These are phyloP conservation scores for Nematolebias whitei DNA, from an alignment of 2,113 vertebrate genomes.

Conservation along the genomic window DNA sequence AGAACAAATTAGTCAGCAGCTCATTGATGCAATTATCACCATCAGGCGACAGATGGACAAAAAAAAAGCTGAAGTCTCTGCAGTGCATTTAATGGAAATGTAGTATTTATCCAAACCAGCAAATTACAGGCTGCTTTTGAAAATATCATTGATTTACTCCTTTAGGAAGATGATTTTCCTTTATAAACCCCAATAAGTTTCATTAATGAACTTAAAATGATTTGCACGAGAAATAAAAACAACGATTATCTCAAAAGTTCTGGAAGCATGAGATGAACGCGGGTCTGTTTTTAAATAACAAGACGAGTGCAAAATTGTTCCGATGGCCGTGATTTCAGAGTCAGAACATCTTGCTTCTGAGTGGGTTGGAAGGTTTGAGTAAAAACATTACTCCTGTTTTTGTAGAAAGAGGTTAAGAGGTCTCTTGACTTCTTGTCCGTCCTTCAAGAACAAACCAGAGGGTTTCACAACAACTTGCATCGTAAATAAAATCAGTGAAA, in stretches of 20 bases:
- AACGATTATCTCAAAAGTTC: not conserved
- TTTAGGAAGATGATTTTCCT: not conserved
- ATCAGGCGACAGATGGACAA: too few species aligned
- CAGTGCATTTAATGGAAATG: too few species aligned
- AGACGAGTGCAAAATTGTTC: not conserved
- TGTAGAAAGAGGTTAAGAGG: not conserved
- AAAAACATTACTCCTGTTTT: not conserved
- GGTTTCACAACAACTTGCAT: not conserved
- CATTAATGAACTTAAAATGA: too few species aligned
- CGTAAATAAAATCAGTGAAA: not conserved
- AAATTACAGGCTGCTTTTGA: constrained; percentile 15
- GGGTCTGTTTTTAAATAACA: not conserved
- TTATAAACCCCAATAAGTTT: not conserved
- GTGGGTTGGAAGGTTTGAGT: not conserved
- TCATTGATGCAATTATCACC: too few species aligned
- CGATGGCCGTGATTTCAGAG: not conserved
- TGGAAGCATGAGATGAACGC: not conserved
- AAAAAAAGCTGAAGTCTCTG: not conserved
- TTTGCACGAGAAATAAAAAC: not conserved
- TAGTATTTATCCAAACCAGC: not conserved
- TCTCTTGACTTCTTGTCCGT: not conserved
- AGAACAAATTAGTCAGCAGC: not conserved
- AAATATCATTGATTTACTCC: not conserved
- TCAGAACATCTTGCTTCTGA: not conserved
- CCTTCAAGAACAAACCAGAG: not conserved